Evolutionary conservation across 2,113 vertebrate species (phyloP).

Genomic region (Oxyruncus cristatus): DNA sequence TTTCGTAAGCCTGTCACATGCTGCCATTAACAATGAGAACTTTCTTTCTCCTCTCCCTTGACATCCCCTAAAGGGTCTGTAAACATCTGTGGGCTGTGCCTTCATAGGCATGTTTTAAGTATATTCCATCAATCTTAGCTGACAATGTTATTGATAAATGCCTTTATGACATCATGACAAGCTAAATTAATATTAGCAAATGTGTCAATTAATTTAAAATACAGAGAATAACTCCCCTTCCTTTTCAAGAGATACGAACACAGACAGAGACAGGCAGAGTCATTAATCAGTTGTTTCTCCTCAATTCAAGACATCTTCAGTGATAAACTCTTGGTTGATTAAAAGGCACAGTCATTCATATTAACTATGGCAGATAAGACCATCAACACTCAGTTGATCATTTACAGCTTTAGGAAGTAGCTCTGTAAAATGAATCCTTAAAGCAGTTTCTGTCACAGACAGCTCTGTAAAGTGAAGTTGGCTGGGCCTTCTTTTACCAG

Average conservation of each 20-base stretch:
- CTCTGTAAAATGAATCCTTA: background rate
- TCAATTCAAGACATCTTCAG: background rate
- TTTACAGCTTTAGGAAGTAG: background rate
- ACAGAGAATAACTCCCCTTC: background rate
- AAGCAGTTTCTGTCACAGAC: background rate
- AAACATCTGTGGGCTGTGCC: background rate
- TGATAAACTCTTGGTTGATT: background rate
- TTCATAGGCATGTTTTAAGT: background rate
- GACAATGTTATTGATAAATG: slow-evolving; percentile 21
- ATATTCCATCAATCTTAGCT: background rate
- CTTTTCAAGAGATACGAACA: background rate
- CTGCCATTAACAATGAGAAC: background rate
- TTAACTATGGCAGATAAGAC: slow-evolving; percentile 15
- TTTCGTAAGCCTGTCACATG: background rate
- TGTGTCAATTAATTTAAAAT: background rate
- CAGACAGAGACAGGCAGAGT: background rate
- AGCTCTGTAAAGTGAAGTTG: background rate
- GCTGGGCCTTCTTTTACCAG: background rate
- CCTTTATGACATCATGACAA: background rate
- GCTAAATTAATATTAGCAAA: background rate
- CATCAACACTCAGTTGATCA: background rate
- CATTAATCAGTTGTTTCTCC: slow-evolving; percentile 9
- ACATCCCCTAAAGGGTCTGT: background rate
- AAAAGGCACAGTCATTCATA: background rate
- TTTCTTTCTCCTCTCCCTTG: background rate